Evolutionary conservation across 2,113 vertebrate genomes (phyloP).

Genomic region (Heterocephalus glaber): DNA sequence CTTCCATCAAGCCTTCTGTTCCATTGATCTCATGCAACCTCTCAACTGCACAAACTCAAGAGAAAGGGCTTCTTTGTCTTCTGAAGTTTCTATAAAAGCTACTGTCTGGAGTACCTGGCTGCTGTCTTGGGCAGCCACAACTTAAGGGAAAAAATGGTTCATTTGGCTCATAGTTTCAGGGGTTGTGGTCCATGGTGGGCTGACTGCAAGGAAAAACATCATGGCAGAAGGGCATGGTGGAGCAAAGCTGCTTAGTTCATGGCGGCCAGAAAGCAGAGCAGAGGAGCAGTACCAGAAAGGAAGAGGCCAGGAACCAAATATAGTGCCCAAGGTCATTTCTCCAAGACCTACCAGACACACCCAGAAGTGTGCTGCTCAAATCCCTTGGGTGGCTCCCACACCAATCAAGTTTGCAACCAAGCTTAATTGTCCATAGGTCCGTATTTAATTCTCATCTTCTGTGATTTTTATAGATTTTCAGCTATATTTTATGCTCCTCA

Average conservation of each 20-base stretch:
- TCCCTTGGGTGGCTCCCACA: background rate
- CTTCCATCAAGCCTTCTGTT: background rate
- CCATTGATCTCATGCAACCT: background rate
- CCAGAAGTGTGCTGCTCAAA: background rate
- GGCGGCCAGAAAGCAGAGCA: background rate
- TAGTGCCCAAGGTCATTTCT: background rate
- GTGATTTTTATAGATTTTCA: background rate
- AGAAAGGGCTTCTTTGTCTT: background rate
- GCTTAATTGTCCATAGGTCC: background rate
- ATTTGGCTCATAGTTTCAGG: background rate
- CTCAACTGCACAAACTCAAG: background rate
- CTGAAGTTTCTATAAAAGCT: background rate
- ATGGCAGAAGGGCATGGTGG: background rate
- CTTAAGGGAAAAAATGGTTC: background rate
- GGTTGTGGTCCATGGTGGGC: background rate
- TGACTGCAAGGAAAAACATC: background rate
- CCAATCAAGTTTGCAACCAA: background rate
- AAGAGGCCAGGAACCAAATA: background rate
- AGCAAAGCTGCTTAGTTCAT: background rate
- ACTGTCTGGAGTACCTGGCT: background rate
- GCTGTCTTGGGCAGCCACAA: background rate
- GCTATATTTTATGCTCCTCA: background rate
- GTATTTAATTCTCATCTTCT: background rate
- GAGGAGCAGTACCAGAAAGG: background rate
- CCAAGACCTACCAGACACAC: background rate